phyloP scores from a whole-genome alignment of 2,888 invertebrate species.

The Epinotia ramella region DNA sequence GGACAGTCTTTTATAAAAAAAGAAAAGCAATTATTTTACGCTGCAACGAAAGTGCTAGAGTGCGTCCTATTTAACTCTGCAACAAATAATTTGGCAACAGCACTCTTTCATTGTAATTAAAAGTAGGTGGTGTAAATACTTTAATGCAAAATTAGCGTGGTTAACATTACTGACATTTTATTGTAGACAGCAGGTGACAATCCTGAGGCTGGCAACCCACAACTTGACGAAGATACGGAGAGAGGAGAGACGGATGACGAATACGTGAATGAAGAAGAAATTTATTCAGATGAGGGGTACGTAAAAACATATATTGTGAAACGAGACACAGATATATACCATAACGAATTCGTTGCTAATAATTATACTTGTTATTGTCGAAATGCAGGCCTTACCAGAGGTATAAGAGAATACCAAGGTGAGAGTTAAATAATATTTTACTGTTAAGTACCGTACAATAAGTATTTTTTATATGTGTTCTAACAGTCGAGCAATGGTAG shows the following conservation, averaged over 20 bases:
- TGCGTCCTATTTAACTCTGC: too few relatives aligned
- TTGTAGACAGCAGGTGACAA: conserved; percentile 71
- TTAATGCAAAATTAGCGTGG: too few relatives aligned
- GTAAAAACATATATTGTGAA: conserved; percentile 39
- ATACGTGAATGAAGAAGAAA: conserved; percentile 87
- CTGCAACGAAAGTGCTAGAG: too few relatives aligned
- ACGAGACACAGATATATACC: not conserved
- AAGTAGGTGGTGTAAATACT: too few relatives aligned
- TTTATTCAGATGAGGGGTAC: conserved; percentile 88
- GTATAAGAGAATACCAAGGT: conserved; percentile 78
- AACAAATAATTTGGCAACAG: too few relatives aligned
- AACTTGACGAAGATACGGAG: conserved; percentile 83
- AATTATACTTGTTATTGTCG: conserved; percentile 40
- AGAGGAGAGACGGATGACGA: conserved; percentile 88
- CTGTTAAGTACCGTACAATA: too few relatives aligned
- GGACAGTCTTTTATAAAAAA: too few relatives aligned
- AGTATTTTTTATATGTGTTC: too few relatives aligned
- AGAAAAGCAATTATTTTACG: too few relatives aligned
- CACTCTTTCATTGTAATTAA: too few relatives aligned
- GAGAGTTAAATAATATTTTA: conserved; percentile 49
- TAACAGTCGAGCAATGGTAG: too few relatives aligned
- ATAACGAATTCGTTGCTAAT: not conserved
- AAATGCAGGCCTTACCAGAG: conserved; percentile 75
- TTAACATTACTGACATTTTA: too few relatives aligned
- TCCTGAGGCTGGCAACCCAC: conserved; percentile 75